Base-by-base conservation (phyloP, 2,797 vertebrate species). In the Halcyon chelicuti region DNA sequence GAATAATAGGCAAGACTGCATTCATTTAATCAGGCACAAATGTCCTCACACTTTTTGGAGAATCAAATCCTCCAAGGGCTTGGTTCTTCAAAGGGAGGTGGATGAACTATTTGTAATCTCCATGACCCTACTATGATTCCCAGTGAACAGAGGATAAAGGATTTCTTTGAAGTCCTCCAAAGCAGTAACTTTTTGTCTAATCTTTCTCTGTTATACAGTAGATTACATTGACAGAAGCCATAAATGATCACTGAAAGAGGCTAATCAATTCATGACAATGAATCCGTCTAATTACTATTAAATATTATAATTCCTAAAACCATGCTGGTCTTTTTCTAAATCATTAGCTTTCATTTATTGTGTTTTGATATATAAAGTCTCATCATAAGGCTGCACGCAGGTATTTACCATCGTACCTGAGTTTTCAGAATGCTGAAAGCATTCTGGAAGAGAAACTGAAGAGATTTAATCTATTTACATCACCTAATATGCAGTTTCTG, bases 301-400 rank as follows among this genome's bases (percentile, higher is more conserved):
- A 37, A 54, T 81, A 55, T 66, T 54, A 23, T 15, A 37, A 57
- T 85, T 87, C 25, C 2, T 12, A n/a, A 84, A 81, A 13, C 18
- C 20, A 66, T 37, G 6, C 31, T 23, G 4, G 13, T 49, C 0
- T 40, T 85, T 81, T 55, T 42, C 25, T 72, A 54, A 78, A 68
- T 39, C 11, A 72, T 57, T 63, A 78, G 5, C 16, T 66, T 84
- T 72, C 2, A 42, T 63, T 82, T 86, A 2, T 90, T 91, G 5
- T 77, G 14, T 51, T 76, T 87, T 21, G 28, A 9, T 47, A 47
- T 15, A 58, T 46, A 83, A 83, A 5, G 2, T 73, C 23, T 42
- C 5, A 39, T 42, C 22, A 72, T 55, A 58, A 3, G 46, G 4
- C 9, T 86, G 22, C 39, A 49, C 0, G 0, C 19, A 65, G 4